Evolutionary conservation across 2,113 vertebrate species (phyloP).

Genomic region (Elaphurus davidianus): DNA sequence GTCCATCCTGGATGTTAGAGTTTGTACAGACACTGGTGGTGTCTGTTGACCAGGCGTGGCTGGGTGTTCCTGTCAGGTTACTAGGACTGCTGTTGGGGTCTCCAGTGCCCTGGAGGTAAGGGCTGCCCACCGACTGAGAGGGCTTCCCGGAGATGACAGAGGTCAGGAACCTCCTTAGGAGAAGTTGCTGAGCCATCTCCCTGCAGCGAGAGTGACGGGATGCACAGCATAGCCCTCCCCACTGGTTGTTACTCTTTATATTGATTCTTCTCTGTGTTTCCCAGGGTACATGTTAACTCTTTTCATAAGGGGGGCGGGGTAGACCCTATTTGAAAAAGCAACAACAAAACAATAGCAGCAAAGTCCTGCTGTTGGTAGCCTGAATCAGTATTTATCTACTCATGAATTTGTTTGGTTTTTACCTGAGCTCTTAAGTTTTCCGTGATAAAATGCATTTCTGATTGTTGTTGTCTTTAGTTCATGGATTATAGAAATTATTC

Average conservation of each 20-base stretch:
- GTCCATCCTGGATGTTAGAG: slow-evolving; percentile 93
- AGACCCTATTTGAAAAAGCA: not conserved
- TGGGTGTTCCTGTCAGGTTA: not conserved
- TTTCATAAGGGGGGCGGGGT: not conserved
- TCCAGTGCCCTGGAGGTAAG: slow-evolving; percentile 26
- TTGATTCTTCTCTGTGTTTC: not conserved
- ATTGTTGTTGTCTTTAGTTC: slow-evolving; percentile 9
- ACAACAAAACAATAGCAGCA: not conserved
- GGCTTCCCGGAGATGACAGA: slow-evolving; percentile 41
- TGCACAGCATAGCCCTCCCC: not conserved
- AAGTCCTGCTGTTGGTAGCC: not conserved
- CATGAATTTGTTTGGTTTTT: not conserved
- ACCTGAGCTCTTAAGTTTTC: not conserved
- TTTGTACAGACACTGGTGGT: slow-evolving; percentile 75
- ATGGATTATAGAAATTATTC: not conserved
- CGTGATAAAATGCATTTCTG: not conserved
- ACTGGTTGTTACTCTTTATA: not conserved
- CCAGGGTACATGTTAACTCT: not conserved
- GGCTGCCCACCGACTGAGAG: slow-evolving; percentile 11
- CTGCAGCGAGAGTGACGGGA: not conserved
- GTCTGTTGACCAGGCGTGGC: slow-evolving; percentile 40
- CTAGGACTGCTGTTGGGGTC: not conserved
- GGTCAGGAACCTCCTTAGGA: slow-evolving; percentile 81
- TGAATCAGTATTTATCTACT: not conserved
- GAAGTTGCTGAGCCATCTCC: slow-evolving; percentile 93